phyloP scores from a whole-genome alignment of 1,140 invertebrate genomes.

The Halesus radiatus region DNA sequence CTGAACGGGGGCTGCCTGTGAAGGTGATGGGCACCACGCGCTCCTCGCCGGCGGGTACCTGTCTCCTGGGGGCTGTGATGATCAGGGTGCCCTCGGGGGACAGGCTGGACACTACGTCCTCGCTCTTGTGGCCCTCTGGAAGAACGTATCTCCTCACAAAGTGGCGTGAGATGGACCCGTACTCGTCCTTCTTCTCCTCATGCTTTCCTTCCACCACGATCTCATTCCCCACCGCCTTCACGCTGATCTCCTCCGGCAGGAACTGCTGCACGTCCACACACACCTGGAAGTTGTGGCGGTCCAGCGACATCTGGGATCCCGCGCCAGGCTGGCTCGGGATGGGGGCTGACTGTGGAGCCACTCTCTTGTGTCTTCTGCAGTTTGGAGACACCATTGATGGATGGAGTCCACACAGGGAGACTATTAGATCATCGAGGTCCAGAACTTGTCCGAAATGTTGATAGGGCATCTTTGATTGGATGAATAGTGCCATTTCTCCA shows the following conservation, averaged over 20 bases:
- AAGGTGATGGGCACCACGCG: conserved; percentile 62
- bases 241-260: conserved; percentile 84
- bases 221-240: conserved; percentile 82
- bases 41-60: conserved; percentile 59
- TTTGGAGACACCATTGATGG: no score
- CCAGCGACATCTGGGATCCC: conserved; percentile 64
- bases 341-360: neutral
- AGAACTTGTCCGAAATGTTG: conserved; percentile 10
- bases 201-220: conserved; percentile 82
- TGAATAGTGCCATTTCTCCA: conserved; percentile 15
- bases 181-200: conserved; percentile 81
- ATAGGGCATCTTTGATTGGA: neutral
- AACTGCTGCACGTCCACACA: conserved; percentile 90
- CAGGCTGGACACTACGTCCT: conserved; percentile 76
- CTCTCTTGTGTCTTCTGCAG: conserved; percentile 38
- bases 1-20: conserved; percentile 58
- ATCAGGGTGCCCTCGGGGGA: conserved; percentile 83
- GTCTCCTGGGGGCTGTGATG: conserved; percentile 73
- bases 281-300: conserved; percentile 77
- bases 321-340: conserved; percentile 34
- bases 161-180: conserved; percentile 81
- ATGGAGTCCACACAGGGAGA: no score
- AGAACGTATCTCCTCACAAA: conserved; percentile 81
- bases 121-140: conserved; percentile 76
- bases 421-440: neutral